These are phyloP conservation scores for Eupithecia inturbata DNA, from an alignment of 2,888 invertebrate genomes.

Conservation along the genomic window DNA sequence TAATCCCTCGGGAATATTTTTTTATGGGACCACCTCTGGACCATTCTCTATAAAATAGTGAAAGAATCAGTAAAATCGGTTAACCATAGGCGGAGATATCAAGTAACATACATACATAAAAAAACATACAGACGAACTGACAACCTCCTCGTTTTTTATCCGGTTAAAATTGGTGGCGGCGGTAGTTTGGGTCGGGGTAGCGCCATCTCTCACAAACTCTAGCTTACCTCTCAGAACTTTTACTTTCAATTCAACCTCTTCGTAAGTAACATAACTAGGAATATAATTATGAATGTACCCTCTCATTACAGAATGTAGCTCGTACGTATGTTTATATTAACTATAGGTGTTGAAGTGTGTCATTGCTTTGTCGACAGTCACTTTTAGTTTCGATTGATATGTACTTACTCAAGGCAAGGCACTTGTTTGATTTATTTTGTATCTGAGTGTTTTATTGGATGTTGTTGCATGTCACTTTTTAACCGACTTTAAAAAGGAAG, in stretches of 20 bases:
- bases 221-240: conserved; percentile 39
- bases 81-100: no score
- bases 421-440: conserved; percentile 14
- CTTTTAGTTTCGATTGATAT: conserved; percentile 64
- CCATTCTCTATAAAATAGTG: no score
- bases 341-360: conserved; percentile 59
- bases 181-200: no score
- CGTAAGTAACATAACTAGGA: conserved; percentile 61
- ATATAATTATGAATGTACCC: conserved; percentile 75
- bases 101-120: no score
- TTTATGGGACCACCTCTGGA: no score
- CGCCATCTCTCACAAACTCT: no score
- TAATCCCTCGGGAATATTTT: no score
- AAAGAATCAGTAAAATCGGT: no score
- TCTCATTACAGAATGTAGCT: conserved; percentile 74
- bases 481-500: no score
- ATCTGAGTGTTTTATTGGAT: not conserved
- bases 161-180: no score
- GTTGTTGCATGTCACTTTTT: not conserved
- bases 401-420: conserved; percentile 31
- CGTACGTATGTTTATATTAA: conserved; percentile 64
- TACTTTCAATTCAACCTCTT: conserved; percentile 53
- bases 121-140: no score
- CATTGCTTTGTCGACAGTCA: conserved; percentile 63
- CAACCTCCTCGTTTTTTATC: no score